Percentiles rank a stretch among this genome's conserved stretches.
Evolutionary conservation across 2,888 invertebrate species (phyloP).

Genomic region (Ptilodon capucinus): DNA sequence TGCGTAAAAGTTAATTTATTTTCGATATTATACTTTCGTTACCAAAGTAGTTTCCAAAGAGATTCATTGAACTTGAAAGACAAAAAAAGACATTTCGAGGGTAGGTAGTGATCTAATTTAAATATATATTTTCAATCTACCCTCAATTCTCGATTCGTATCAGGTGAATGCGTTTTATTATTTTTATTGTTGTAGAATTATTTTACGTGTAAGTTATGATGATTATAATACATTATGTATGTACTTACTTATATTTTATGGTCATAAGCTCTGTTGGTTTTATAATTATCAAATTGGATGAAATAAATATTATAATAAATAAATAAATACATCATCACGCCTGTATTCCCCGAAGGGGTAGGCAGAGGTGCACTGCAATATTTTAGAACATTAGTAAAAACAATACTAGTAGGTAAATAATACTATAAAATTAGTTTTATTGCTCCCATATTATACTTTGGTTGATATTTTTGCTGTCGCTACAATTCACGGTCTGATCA

Average conservation of each 20-base stretch:
- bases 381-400: too few species aligned
- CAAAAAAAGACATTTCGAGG: background rate
- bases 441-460: too few species aligned
- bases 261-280: constrained; percentile 1
- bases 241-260: constrained; percentile 8
- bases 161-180: background rate
- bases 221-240: background rate
- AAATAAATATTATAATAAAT: background rate
- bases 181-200: background rate
- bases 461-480: too few species aligned
- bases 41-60: constrained; percentile 11
- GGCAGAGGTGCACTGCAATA: too few species aligned
- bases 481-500: background rate
- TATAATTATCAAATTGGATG: constrained; percentile 13
- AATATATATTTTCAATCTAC: background rate
- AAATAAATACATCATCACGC: background rate
- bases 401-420: too few species aligned
- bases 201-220: too few species aligned
- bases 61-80: constrained; percentile 2
- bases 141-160: background rate
- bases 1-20: constrained; percentile 16
- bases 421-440: too few species aligned
- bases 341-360: too few species aligned
- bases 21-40: constrained; percentile 5
- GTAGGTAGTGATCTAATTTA: background rate